Percentiles rank a stretch among this genome's conserved stretches.
Evolutionary conservation across 2,888 invertebrate species (phyloP).

Genomic region (Lamellibrachia columna): DNA sequence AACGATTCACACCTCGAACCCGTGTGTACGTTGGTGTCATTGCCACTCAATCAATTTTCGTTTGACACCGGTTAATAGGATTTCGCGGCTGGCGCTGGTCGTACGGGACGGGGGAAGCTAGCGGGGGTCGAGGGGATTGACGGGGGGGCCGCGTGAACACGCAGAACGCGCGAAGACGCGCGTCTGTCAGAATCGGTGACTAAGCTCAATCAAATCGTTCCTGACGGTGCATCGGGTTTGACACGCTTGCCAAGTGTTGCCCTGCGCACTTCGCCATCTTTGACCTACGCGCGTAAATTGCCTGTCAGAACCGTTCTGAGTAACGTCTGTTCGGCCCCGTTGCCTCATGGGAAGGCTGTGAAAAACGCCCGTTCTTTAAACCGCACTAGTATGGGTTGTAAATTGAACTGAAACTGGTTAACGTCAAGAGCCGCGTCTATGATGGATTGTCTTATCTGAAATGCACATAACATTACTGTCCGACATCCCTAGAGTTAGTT

Average conservation of each 20-base stretch:
- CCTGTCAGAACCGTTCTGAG: constrained; percentile 11
- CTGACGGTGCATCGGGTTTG: constrained; percentile 11
- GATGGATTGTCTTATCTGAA: not conserved
- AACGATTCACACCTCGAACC: constrained; percentile 6
- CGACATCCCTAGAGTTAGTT: not conserved
- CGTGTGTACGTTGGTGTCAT: not conserved
- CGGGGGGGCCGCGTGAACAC: not conserved
- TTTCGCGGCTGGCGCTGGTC: not conserved
- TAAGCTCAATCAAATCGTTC: not conserved
- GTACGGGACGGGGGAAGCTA: not conserved
- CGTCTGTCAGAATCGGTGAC: not conserved
- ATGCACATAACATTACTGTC: not conserved
- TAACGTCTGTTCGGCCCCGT: constrained; percentile 2
- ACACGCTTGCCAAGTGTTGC: constrained; percentile 1
- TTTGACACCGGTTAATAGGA: not conserved
- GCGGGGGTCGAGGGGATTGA: constrained; percentile 3
- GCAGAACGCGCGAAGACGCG: constrained; percentile 5
- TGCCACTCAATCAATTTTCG: constrained; percentile 16
- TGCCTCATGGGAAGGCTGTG: not conserved
- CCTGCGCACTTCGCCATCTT: not conserved
- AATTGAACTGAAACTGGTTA: not conserved
- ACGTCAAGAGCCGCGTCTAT: not conserved
- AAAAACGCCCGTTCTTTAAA: not conserved
- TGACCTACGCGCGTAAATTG: constrained; percentile 16
- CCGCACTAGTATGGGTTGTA: not conserved